Evolutionary conservation across 1,140 invertebrate species (phyloP).

Genomic region (Anastrepha obliqua): DNA sequence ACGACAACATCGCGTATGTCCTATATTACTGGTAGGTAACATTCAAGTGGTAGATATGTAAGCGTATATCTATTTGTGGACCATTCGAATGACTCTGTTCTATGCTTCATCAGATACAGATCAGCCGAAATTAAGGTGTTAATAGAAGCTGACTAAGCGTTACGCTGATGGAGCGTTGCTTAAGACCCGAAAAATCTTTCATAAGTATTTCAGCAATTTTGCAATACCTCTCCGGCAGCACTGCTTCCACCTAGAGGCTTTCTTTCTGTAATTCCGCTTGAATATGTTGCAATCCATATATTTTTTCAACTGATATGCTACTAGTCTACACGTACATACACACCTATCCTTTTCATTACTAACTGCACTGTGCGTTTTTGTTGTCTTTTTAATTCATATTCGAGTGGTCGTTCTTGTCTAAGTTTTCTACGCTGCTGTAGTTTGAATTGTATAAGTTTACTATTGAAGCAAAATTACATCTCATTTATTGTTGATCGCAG

Average conservation of each 20-base stretch:
- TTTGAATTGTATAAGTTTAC: neutral
- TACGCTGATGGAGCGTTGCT: neutral
- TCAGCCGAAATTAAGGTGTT: too few relatives aligned
- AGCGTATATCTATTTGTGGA: too few relatives aligned
- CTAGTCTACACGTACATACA: neutral
- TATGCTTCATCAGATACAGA: too few relatives aligned
- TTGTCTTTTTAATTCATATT: neutral
- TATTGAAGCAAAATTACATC: constrained; percentile 53
- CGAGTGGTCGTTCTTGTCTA: neutral
- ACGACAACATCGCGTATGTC: too few relatives aligned
- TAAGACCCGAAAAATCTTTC: neutral
- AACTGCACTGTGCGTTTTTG: neutral
- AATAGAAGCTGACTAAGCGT: neutral
- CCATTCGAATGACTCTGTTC: too few relatives aligned
- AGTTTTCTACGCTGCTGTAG: neutral
- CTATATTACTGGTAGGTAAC: too few relatives aligned
- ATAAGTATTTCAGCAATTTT: constrained; percentile 15
- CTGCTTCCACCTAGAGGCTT: too few relatives aligned
- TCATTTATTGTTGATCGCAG: constrained; percentile 52
- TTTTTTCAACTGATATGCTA: neutral
- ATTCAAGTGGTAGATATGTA: too few relatives aligned
- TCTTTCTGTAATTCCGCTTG: too few relatives aligned
- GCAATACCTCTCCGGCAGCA: neutral
- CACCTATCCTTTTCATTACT: neutral
- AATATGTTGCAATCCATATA: too few relatives aligned